Base-by-base conservation (phyloP, 2,888 invertebrate genomes). In the Rhaphigaster nebulosa region DNA sequence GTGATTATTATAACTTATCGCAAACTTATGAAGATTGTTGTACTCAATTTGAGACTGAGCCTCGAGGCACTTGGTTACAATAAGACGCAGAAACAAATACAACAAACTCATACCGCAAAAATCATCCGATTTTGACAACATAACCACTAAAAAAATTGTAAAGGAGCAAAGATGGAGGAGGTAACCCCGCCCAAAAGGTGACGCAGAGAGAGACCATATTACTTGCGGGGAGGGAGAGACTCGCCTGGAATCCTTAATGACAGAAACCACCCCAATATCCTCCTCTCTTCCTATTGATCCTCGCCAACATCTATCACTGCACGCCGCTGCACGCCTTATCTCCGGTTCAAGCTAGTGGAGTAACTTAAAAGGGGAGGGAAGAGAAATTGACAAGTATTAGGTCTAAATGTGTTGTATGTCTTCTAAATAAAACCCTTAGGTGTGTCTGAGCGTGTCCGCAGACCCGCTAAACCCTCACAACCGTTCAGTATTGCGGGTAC, bases 201-300 rank as follows among this genome's bases (percentile, higher is more conserved):
- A 76, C 50, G 84, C 54, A 87, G 76, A 8, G 18, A n/a, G 29
- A 12, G n/a, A 12, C 84, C 18, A 54, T 76, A 84, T 52, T 52
- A 84, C 50, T 76, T 41, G 84, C 76, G 12, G 41, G 80, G 29
- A 34, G 41, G 45, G 87, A 84, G 26, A 84, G 84, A 52, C 52
- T 38, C 90, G 15, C 38, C n/a, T 52, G 84, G 84, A 84, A 84
- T 84, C 84, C 45, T 50, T 84, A 84, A 84, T 84, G 84, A 84
- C 84, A 5, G 29, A 38, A 52, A 60, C n/a, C 23, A 76, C n/a
- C 26, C 70, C 70, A 34, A 10, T 13, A 4, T 0, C 52, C 56
- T 6, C 84, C 80, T 18, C 80, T 41, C 41, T 80, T 80, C 80
- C 84, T 45, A 84, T 84, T n/a, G 45, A 84, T 50, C 84, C 45